Evolutionary conservation across 2,113 vertebrate genomes (phyloP).

Genomic region (Lutjanus erythropterus): DNA sequence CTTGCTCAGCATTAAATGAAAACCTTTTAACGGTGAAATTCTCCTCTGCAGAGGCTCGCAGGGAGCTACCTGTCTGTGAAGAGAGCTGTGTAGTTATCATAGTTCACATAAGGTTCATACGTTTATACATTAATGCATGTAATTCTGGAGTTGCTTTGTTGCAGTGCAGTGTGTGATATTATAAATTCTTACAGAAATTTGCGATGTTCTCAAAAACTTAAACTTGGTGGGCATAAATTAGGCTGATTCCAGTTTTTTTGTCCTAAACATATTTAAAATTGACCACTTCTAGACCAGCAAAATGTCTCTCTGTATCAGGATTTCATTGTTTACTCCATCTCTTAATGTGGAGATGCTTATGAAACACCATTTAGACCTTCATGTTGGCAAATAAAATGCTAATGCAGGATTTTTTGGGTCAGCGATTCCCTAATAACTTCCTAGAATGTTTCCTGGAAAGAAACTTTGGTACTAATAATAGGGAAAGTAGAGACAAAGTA

Average conservation of each 20-base stretch:
- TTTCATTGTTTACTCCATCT: neutral
- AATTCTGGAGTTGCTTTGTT: neutral
- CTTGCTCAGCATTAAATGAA: constrained; percentile 49
- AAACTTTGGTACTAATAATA: constrained; percentile 1
- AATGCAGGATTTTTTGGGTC: neutral
- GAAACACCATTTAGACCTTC: neutral
- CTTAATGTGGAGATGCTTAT: neutral
- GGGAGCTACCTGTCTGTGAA: neutral
- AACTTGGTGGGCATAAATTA: neutral
- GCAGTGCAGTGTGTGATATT: neutral
- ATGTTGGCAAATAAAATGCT: neutral
- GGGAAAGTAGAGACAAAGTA: neutral
- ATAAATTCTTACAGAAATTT: neutral
- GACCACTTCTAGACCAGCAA: neutral
- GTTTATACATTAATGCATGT: neutral
- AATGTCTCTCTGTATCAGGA: neutral
- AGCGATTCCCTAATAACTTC: constrained; percentile 17
- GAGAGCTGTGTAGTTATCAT: neutral
- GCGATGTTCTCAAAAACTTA: neutral
- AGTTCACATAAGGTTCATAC: neutral
- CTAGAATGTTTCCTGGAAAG: constrained; percentile 4
- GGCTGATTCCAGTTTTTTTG: neutral
- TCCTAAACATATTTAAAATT: neutral
- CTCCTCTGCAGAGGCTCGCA: neutral
- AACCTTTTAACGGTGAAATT: constrained; percentile 36